Evolutionary conservation across 2,888 invertebrate species (phyloP).

Genomic region (Cerastis leucographa): DNA sequence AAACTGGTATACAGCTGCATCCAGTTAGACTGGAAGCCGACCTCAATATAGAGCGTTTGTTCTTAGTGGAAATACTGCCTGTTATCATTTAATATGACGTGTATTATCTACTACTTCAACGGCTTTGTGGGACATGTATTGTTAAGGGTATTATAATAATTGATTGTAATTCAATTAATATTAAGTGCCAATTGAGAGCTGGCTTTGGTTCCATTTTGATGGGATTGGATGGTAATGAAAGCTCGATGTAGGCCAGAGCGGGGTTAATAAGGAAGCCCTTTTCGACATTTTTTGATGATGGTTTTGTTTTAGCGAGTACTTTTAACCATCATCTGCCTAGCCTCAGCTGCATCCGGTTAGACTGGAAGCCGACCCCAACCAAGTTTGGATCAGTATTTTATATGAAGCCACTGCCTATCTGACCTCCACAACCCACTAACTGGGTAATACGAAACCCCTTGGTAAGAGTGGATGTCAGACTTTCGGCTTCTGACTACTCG

Average conservation of each 20-base stretch:
- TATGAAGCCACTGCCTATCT: no score
- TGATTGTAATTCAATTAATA: slow-evolving; percentile 52
- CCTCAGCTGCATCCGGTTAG: no score
- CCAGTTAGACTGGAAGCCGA: no score
- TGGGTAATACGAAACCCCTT: no score
- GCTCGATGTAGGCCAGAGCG: neutral
- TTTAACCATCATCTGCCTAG: no score
- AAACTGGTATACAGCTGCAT: neutral
- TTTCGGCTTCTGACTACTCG: no score
- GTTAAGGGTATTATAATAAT: slow-evolving; percentile 28
- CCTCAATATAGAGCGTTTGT: neutral
- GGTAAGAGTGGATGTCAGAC: no score
- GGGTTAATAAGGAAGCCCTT: neutral
- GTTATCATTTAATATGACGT: neutral
- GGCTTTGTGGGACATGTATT: slow-evolving; percentile 10
- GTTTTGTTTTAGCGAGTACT: no score
- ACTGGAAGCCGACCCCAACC: no score
- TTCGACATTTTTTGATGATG: no score
- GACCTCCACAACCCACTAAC: no score
- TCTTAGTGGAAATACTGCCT: neutral
- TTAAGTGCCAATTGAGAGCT: slow-evolving; percentile 19
- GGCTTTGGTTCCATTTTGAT: slow-evolving; percentile 26
- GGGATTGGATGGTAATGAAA: slow-evolving; percentile 1
- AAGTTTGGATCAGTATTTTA: no score
- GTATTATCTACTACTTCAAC: neutral